Base-by-base conservation (phyloP, 2,888 invertebrate genomes). In the Blastobasis adustella region DNA sequence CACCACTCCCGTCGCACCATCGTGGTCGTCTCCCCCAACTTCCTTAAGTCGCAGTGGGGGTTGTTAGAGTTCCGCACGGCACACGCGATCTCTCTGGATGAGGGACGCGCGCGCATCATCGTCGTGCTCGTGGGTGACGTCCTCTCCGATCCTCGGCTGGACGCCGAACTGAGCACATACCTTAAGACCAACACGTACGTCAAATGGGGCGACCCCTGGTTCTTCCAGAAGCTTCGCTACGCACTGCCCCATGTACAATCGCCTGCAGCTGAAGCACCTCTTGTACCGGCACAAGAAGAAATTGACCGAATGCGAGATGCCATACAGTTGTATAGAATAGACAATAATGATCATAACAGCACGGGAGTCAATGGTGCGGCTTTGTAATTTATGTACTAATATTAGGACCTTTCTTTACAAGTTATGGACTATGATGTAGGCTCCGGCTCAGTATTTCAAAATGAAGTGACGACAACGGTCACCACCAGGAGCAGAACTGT, bases 121-220 rank as follows among this genome's bases (percentile, higher is more conserved):
- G 88, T 96, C 1, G 79, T 95, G 2, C 90, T 93, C 51, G 91
- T 93, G 0, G 93, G 94, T 41, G 72, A 71, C 10, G 87, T 91
- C 0, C 72, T 87, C 37, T 75, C 93, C 10, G 92, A 93, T 58
- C 56, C 60, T 0, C 81, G 58, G 1, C 40, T 65, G 0, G 62
- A 68, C 0, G 59, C 60, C 0, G 69, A 95, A 10, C 90, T 92
- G 59, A 89, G 91, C 0, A 59, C 66, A 0, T 95, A 95, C 67
- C 79, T 96, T 5, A 90, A 90, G 45, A 93, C 92, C 71, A 95
- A 95, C 65, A 96, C 95, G 0, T 96, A 95, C 61, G 87, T 96
- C 1, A 92, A 93, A 59, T 95, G 94, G 93, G 93, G 92, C 0
- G 95, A 96, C 63, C 91, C 92, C 0, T 92, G 93, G 90, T 96